Evolutionary conservation across 2,113 vertebrate species (phyloP).

Genomic region (Gadus macrocephalus): DNA sequence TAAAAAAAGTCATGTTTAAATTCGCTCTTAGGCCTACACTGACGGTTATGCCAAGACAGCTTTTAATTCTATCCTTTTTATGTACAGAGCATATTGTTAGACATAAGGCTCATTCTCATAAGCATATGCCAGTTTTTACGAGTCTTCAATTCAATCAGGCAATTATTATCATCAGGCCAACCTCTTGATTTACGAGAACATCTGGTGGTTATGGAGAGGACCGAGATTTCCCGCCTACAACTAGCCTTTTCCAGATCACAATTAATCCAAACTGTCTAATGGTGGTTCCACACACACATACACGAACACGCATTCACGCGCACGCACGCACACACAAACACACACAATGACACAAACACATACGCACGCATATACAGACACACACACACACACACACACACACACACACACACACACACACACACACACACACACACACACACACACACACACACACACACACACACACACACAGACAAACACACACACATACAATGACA

Average conservation of each 20-base stretch:
- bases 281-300: conserved; percentile 25
- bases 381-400: too few species aligned
- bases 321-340: too few species aligned
- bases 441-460: too few species aligned
- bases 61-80: conserved; percentile 44
- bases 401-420: neutral
- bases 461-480: too few species aligned
- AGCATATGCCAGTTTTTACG: conserved; percentile 58
- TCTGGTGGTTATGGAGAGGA: conserved; percentile 50
- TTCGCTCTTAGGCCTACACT: neutral
- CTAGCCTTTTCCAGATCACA: conserved; percentile 49
- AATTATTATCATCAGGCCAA: conserved; percentile 65
- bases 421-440: too few species aligned
- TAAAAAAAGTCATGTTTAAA: too few species aligned
- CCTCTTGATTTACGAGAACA: conserved; percentile 65
- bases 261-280: conserved; percentile 49
- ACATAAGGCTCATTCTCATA: conserved; percentile 55
- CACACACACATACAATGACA: too few species aligned
- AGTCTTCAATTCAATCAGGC: conserved; percentile 57
- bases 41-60: conserved; percentile 13
- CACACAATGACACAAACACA: too few species aligned
- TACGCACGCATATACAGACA: too few species aligned
- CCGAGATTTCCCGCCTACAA: conserved; percentile 28
- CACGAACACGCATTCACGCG: neutral
- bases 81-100: conserved; percentile 58